Conservation (phyloP, 2,888 invertebrate species). For the Ochlodes sylvanus region DNA sequence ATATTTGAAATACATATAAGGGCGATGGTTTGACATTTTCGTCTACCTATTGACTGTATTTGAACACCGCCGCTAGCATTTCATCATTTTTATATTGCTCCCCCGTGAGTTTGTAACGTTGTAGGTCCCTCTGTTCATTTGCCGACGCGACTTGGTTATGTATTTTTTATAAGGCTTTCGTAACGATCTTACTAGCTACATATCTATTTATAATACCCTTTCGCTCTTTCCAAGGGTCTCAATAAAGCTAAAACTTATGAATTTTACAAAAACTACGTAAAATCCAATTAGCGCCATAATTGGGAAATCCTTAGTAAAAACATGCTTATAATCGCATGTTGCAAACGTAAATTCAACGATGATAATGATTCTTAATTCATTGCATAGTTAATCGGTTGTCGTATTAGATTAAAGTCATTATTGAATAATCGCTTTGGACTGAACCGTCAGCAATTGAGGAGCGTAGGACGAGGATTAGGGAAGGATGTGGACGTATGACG, state of each 20-base stretch:
- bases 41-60: conserved; percentile 63
- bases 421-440: conserved; percentile 31
- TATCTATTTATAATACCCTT: conserved; percentile 45
- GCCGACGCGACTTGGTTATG: conserved; percentile 61
- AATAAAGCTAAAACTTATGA: conserved; percentile 41
- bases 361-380: conserved; percentile 10
- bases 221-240: conserved; percentile 41
- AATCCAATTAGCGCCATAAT: conserved; percentile 18
- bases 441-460: conserved; percentile 30
- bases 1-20: conserved; percentile 18
- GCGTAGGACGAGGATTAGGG: conserved; percentile 30
- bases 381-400: not conserved
- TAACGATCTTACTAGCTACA: conserved; percentile 58
- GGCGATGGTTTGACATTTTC: conserved; percentile 66
- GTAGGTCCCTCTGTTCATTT: conserved; percentile 61
- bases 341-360: not conserved
- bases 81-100: conserved; percentile 73
- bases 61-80: conserved; percentile 60
- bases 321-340: not conserved
- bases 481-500: conserved; percentile 48
- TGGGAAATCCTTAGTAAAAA: conserved; percentile 16
- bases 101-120: conserved; percentile 60
- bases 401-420: conserved; percentile 32
- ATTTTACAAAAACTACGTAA: conserved; percentile 42
- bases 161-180: conserved; percentile 68